A percentile compares a stretch with the other conserved stretches of the same genome.
These are phyloP conservation scores for Trimorus sp. DNA, from an alignment of 2,888 invertebrate species.

Conservation along the genomic window DNA sequence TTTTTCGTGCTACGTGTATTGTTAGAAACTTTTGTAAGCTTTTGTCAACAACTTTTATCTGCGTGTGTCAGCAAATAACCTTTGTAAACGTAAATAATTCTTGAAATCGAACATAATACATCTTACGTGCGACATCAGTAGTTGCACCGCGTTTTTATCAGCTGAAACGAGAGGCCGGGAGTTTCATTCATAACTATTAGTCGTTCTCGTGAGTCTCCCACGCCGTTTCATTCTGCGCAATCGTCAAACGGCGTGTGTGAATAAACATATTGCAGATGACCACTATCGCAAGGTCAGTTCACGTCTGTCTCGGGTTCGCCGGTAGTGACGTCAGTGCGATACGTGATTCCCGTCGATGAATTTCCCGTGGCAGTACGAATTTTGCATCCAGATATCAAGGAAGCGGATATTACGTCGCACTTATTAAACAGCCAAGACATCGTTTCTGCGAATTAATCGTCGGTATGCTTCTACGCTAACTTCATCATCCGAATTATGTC, in stretches of 20 bases:
- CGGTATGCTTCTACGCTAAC: slow-evolving; percentile 29
- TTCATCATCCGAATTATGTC: slow-evolving; percentile 27
- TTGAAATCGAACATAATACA: too few species aligned
- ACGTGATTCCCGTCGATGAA: slow-evolving; percentile 53
- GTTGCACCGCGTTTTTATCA: background rate
- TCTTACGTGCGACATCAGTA: too few species aligned
- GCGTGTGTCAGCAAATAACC: too few species aligned
- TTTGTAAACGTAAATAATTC: too few species aligned
- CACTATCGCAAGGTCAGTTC: slow-evolving; percentile 66
- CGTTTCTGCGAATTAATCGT: slow-evolving; percentile 36
- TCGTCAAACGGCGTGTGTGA: slow-evolving; percentile 61
- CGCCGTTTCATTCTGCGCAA: slow-evolving; percentile 55
- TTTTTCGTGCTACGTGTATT: too few species aligned
- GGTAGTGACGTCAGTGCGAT: slow-evolving; percentile 62
- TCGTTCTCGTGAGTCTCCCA: slow-evolving; percentile 57
- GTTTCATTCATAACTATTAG: slow-evolving; percentile 53
- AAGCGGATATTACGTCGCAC: slow-evolving; percentile 59
- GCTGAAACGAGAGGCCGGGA: slow-evolving; percentile 26
- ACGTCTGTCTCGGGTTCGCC: slow-evolving; percentile 60
- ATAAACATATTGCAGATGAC: slow-evolving; percentile 64
- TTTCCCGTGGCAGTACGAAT: slow-evolving; percentile 60
- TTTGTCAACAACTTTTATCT: too few species aligned
- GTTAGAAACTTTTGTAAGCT: too few species aligned
- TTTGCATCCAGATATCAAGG: slow-evolving; percentile 43
- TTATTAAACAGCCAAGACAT: slow-evolving; percentile 47